Evolutionary conservation across 2,113 vertebrate species (phyloP), one percentile per base, ranked within the genome.

Genomic region (Sorex fumeus): DNA sequence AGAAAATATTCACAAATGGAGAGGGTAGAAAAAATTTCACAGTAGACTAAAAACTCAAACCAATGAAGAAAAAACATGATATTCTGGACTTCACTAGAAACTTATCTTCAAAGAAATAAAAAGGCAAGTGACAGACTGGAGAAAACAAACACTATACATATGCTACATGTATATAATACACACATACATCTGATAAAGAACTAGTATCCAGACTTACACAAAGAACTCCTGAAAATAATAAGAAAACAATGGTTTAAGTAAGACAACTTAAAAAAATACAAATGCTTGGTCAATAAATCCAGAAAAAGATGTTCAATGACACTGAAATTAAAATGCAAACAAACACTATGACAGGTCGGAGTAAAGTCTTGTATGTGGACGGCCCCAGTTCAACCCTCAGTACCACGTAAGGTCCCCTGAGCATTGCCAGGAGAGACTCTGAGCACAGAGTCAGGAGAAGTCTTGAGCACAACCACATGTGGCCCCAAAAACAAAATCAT

Each of bases 1-100:
- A 70, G 32, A 83, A 92, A 86, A 92, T 89, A 72, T 74, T 88
- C 30, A 69, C 53, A 88, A 81, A 50, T 88, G 43, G 12, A 4
- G 36, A 43, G 32, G n/a, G 80, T 70, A 13, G 57, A 60, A 88
- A 88, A 64, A 85, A 84, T 47, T 30, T 81, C 21, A 60, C 30
- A 84, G 66, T 28, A 53, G 77, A 60, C 40, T 83, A 80, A 90
- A 90, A 92, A 67, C n/a, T 67, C 3, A 74, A 83, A 62, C 8
- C 6, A 19, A 83, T 69, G 47, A 79, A 75, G 79, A 50, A 90
- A 92, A 77, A 92, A 90, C 60, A 0, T 34, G 12, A 12, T 50
- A 92, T 67, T 5, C 28, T 87, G 27, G 50, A 53, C 12, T 87
- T 90, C 28, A 76, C 57, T 34, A 84, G 84, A 87, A 71, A 69